Evolutionary conservation across 2,888 invertebrate genomes (phyloP).

Genomic region (Lepidochrysops patricia): DNA sequence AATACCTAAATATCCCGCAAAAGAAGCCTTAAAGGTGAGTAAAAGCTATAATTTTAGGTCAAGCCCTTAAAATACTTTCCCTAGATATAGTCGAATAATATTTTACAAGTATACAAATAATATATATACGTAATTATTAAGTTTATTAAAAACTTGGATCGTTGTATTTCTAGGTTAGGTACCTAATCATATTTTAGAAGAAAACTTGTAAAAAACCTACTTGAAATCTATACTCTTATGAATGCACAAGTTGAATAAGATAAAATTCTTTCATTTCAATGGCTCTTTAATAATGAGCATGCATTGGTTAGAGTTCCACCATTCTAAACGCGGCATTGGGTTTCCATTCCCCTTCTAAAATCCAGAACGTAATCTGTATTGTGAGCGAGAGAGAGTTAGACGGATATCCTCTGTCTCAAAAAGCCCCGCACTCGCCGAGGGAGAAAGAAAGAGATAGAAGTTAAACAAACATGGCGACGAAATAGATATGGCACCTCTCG

Average conservation of each 20-base stretch:
- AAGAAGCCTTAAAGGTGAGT: constrained; percentile 54
- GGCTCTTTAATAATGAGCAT: constrained; percentile 19
- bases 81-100: too few species aligned
- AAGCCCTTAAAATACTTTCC: too few species aligned
- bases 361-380: constrained; percentile 47
- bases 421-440: constrained; percentile 20
- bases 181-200: too few species aligned
- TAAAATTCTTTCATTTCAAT: constrained; percentile 8
- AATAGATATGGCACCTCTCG: constrained; percentile 40
- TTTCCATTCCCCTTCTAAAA: constrained; percentile 62
- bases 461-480: constrained; percentile 59
- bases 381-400: constrained; percentile 25
- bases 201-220: constrained; percentile 1
- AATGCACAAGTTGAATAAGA: too few species aligned
- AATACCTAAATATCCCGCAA: constrained; percentile 30
- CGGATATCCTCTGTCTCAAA: constrained; percentile 18
- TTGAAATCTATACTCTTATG: too few species aligned
- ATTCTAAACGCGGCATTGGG: constrained; percentile 39
- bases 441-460: constrained; percentile 39
- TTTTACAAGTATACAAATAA: too few species aligned
- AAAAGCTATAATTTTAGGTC: too few species aligned
- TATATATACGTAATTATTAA: too few species aligned
- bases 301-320: constrained; percentile 34
- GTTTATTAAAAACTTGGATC: too few species aligned
- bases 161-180: too few species aligned